These are phyloP conservation scores for Lucifuga dentata DNA, from an alignment of 2,113 vertebrate genomes.

Conservation along the genomic window DNA sequence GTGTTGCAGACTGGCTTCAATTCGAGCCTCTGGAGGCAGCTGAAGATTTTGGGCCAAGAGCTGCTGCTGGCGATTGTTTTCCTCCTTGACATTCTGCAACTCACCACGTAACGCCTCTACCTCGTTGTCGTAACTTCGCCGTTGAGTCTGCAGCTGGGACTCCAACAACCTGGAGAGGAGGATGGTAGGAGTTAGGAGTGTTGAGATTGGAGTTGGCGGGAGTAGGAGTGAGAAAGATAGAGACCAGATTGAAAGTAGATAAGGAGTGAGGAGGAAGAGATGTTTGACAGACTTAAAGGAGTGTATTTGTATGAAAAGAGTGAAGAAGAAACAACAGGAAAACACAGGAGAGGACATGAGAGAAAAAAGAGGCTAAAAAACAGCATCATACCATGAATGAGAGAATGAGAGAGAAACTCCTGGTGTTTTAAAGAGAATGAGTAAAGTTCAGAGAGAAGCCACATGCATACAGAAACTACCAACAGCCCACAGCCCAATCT, in stretches of 20 bases:
- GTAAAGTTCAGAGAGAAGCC: conserved; percentile 20
- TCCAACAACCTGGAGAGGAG: conserved; percentile 88
- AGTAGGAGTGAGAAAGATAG: not conserved
- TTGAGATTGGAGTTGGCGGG: not conserved
- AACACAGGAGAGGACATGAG: not conserved
- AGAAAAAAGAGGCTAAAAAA: not conserved
- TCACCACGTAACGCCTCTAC: conserved; percentile 91
- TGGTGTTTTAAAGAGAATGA: not conserved
- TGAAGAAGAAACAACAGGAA: no score
- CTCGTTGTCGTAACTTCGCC: conserved; percentile 90
- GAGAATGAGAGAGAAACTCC: not conserved
- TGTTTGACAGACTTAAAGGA: no score
- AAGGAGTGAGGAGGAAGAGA: not conserved
- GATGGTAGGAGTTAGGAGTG: not conserved
- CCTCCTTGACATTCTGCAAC: conserved; percentile 95
- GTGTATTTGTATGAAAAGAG: not conserved
- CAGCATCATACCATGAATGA: not conserved
- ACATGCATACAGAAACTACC: conserved; percentile 56
- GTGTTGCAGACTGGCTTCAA: conserved; percentile 97
- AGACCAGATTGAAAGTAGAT: not conserved
- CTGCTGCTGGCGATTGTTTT: conserved; percentile 98
- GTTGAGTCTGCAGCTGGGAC: conserved; percentile 94
- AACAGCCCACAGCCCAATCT: conserved; percentile 31
- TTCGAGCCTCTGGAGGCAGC: conserved; percentile 95
- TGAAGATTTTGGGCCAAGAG: conserved; percentile 97